Percentiles rank a stretch among this genome's conserved stretches.
phyloP scores from a whole-genome alignment of 1,140 invertebrate species.

The Phthorimaea operculella region DNA sequence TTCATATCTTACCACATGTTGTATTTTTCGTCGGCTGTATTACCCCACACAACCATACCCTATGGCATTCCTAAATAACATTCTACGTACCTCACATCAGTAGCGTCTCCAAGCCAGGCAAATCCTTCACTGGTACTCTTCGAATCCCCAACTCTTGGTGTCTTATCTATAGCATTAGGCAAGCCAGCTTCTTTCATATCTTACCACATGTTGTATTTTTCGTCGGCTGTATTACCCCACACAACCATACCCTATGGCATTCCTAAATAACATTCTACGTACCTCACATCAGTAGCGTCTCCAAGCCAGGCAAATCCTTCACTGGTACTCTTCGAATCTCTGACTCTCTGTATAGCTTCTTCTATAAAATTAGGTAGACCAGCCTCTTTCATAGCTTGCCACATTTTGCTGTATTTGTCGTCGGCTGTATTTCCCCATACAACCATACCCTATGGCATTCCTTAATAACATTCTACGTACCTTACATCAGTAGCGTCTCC shows the following conservation, averaged over 20 bases:
- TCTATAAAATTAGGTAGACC: constrained; percentile 80
- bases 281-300: no score
- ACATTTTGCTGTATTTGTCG: no score
- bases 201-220: constrained; percentile 99
- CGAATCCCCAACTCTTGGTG: constrained; percentile 79
- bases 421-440: no score
- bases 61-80: constrained; percentile 89
- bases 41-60: constrained; percentile 98
- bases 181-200: constrained; percentile 93
- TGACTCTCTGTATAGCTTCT: constrained; percentile 83
- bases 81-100: constrained; percentile 76
- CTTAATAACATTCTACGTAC: no score
- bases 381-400: no score
- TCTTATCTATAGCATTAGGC: constrained; percentile 72
- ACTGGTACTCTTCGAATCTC: constrained; percentile 76
- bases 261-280: no score
- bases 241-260: no score
- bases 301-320: no score
- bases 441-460: no score
- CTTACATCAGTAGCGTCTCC: constrained; percentile 94
- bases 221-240: constrained; percentile 98
- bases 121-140: constrained; percentile 90
- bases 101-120: constrained; percentile 94
- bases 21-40: constrained; percentile 97
- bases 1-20: constrained; percentile 98